Conservation (phyloP, 2,888 invertebrate species). For the Hemicrepidius hirtus region DNA sequence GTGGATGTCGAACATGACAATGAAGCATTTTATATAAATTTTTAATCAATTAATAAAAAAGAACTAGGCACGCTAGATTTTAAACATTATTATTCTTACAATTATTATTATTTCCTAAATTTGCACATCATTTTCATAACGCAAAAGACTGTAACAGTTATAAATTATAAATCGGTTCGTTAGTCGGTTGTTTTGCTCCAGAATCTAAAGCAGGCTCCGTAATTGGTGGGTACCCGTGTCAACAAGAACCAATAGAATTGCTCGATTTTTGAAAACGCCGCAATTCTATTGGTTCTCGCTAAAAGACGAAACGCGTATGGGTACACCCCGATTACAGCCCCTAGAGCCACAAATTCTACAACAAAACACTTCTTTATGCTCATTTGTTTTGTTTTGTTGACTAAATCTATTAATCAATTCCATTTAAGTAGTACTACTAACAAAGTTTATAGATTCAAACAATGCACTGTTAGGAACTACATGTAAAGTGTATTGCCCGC, state of each 20-base stretch:
- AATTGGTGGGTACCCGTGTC: no score
- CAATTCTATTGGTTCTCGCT: no score
- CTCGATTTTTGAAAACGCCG: no score
- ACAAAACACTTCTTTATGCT: slow-evolving; percentile 14
- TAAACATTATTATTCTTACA: slow-evolving; percentile 30
- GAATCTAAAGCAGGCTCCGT: no score
- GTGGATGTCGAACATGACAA: slow-evolving; percentile 14
- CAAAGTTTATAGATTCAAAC: slow-evolving; percentile 44
- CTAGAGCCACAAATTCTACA: no score
- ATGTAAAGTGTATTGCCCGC: slow-evolving; percentile 3
- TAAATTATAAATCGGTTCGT: background rate
- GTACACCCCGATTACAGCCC: no score
- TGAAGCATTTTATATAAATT: slow-evolving; percentile 44
- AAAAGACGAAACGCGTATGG: no score
- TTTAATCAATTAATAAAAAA: slow-evolving; percentile 52
- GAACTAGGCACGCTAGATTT: slow-evolving; percentile 57
- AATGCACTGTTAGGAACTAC: slow-evolving; percentile 30
- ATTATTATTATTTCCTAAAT: slow-evolving; percentile 38
- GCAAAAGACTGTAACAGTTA: slow-evolving; percentile 5
- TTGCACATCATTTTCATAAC: slow-evolving; percentile 37
- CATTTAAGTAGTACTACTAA: slow-evolving; percentile 61
- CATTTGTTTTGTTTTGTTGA: slow-evolving; percentile 20
- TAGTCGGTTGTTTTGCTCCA: slow-evolving; percentile 14
- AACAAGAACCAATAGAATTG: no score
- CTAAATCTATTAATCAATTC: slow-evolving; percentile 63